Evolutionary conservation across 2,113 vertebrate species (phyloP).

Genomic region (Hemiscyllium ocellatum): DNA sequence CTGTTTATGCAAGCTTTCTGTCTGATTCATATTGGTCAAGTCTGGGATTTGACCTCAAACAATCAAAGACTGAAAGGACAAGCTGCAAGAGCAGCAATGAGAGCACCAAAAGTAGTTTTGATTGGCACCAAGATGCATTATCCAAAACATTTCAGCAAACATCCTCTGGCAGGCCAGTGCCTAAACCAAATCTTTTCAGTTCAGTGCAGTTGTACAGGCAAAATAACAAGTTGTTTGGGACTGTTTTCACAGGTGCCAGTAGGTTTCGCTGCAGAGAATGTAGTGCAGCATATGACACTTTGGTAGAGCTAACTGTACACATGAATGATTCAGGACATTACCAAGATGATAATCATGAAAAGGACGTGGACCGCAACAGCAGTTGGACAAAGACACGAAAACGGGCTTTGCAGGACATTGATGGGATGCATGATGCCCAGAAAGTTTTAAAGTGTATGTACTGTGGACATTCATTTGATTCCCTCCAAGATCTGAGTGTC

Average conservation of each 20-base stretch:
- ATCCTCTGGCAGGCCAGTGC: slow-evolving; percentile 68
- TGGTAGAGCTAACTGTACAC: slow-evolving; percentile 90
- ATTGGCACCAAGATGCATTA: slow-evolving; percentile 93
- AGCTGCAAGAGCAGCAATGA: slow-evolving; percentile 84
- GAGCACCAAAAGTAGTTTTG: slow-evolving; percentile 77
- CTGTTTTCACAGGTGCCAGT: slow-evolving; percentile 89
- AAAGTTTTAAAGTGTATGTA: slow-evolving; percentile 98
- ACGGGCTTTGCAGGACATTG: slow-evolving; percentile 87
- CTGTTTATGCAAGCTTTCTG: slow-evolving; percentile 92
- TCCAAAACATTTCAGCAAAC: slow-evolving; percentile 92
- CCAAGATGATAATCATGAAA: slow-evolving; percentile 91
- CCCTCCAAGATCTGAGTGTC: slow-evolving; percentile 92
- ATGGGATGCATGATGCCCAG: slow-evolving; percentile 89
- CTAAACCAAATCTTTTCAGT: slow-evolving; percentile 93
- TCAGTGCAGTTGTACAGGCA: slow-evolving; percentile 91
- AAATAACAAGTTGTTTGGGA: slow-evolving; percentile 77
- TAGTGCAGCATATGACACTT: slow-evolving; percentile 90
- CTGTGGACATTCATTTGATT: slow-evolving; percentile 95
- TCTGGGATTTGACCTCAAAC: slow-evolving; percentile 82
- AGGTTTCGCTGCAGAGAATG: slow-evolving; percentile 92
- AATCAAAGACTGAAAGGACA: slow-evolving; percentile 73
- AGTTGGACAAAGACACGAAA: slow-evolving; percentile 88
- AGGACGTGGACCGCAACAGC: slow-evolving; percentile 73
- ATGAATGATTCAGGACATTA: slow-evolving; percentile 97
- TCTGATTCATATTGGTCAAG: slow-evolving; percentile 97